Base-by-base conservation (phyloP, 2,888 invertebrate species). In the Cabera pusaria region DNA sequence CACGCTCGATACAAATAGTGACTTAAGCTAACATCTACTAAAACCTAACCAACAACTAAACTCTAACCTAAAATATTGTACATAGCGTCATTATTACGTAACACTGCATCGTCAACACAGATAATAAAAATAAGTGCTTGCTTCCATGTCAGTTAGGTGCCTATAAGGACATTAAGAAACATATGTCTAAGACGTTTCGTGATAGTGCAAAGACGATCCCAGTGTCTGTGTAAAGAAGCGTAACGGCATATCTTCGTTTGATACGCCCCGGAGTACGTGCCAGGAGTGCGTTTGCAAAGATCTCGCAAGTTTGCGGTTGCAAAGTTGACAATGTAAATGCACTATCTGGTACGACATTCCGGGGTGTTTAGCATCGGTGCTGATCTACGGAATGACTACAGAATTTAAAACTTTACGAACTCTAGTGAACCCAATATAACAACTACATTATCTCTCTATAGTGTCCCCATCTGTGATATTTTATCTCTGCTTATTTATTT, bases 291-390 rank as follows among this genome's bases (percentile, higher is more conserved):
- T 97, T 97, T 97, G 96, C 97, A 97, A 91, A 90, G 90, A 87
- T 82, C 87, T 74, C 72, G 70, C 84, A 76, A 77, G 69, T 81
- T 88, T 84, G 84, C 84, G 74, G 79, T 80, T 67, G 85, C 87
- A 86, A 84, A 81, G 72, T 82, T 87, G 84, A 92, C 90, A 91
- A 93, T 98, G 98, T 98, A 98, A 98, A 98, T 98, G 98, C 98
- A 98, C 97, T 97, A 97, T 98, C 97, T 97, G 97, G 98, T 98
- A 98, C 97, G 97, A 96, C 96, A 96, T 94, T 93, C 95, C 93
- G 92, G 90, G 85, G 90, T 88, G 91, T 90, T 72, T 77, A 71
- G 72, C 87, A 64, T 72, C 86, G 84, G 63, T 78, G 74, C 79
- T 66, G 79, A 57, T 64, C 73, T 61, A 60, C 72, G 66, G 68